Conservation (phyloP, 2,113 vertebrate genomes). For the Phycodurus eques region DNA sequence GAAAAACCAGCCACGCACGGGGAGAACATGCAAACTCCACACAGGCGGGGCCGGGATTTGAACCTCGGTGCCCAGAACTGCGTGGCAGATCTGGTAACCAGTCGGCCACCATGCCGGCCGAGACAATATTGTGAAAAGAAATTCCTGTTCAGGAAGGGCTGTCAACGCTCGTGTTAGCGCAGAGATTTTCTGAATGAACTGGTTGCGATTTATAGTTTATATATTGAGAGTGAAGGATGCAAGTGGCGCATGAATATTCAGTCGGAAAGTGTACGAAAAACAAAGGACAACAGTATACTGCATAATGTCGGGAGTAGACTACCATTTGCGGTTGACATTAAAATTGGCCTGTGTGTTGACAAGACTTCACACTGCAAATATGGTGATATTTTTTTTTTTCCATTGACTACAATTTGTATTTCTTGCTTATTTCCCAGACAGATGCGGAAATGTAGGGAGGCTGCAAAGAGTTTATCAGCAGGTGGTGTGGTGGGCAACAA, state of each 20-base stretch:
- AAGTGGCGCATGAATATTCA: conserved; percentile 8
- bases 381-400: not conserved
- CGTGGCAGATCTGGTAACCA: too few relatives aligned
- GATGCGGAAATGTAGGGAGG: not conserved
- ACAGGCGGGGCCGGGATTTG: too few relatives aligned
- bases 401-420: not conserved
- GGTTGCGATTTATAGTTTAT: conserved; percentile 27
- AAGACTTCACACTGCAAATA: not conserved
- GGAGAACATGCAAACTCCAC: too few relatives aligned
- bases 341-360: not conserved
- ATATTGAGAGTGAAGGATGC: conserved; percentile 9
- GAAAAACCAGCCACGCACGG: too few relatives aligned
- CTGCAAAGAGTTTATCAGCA: conserved; percentile 37
- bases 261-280: conserved; percentile 17
- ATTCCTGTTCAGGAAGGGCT: conserved; percentile 46
- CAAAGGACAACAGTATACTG: conserved; percentile 10
- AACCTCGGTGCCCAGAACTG: too few relatives aligned
- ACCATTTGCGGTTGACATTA: not conserved
- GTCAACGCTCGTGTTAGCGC: conserved; percentile 34
- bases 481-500: conserved; percentile 38
- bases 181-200: conserved; percentile 26
- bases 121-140: not conserved
- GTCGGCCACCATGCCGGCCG: too few relatives aligned
- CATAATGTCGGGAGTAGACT: not conserved
- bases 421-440: not conserved